Conservation (phyloP, 2,888 invertebrate genomes). For the Rhagonycha fulva region DNA sequence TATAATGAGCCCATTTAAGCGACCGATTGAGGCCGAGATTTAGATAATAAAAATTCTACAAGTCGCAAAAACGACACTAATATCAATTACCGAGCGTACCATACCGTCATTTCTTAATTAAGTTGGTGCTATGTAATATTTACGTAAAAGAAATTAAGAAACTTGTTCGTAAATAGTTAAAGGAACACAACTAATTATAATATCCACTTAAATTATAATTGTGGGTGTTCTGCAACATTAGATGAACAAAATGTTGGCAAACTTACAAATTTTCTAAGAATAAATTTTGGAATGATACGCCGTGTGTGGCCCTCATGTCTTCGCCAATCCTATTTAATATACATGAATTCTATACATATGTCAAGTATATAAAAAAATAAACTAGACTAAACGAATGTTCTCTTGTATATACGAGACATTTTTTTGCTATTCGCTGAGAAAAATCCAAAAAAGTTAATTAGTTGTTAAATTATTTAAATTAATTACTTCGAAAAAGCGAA, state of each 20-base stretch:
- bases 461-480: background rate
- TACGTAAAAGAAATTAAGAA: slow-evolving; percentile 10
- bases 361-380: slow-evolving; percentile 18
- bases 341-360: slow-evolving; percentile 30
- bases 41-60: slow-evolving; percentile 32
- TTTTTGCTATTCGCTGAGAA: background rate
- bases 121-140: slow-evolving; percentile 2
- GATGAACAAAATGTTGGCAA: slow-evolving; percentile 35
- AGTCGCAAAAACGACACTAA: slow-evolving; percentile 12
- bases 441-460: background rate
- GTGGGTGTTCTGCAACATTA: slow-evolving; percentile 39
- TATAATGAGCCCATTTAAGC: slow-evolving; percentile 32
- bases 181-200: slow-evolving; percentile 26
- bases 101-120: slow-evolving; percentile 26
- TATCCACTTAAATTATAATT: slow-evolving; percentile 37
- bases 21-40: slow-evolving; percentile 29
- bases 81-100: slow-evolving; percentile 12
- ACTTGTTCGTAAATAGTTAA: slow-evolving; percentile 7
- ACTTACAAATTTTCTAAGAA: slow-evolving; percentile 37
- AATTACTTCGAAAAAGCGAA: background rate
- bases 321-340: slow-evolving; percentile 28
- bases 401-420: background rate
- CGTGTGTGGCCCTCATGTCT: slow-evolving; percentile 37
- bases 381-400: background rate
- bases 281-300: slow-evolving; percentile 33